phyloP scores from a whole-genome alignment of 2,113 vertebrate genomes.

The Brachyhypopomus occidentalis region DNA sequence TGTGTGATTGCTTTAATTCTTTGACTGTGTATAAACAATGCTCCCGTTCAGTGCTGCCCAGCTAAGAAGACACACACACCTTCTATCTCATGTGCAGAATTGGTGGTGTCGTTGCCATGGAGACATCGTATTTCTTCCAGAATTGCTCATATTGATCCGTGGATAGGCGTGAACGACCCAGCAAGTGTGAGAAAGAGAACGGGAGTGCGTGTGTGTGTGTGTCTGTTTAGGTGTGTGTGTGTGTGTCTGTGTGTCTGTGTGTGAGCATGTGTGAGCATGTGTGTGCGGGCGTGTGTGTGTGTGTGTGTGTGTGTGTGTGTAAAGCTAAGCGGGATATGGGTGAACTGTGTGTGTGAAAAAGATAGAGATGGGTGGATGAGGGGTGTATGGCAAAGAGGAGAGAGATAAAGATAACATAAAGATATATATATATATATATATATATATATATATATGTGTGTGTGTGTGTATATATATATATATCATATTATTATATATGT shows the following conservation, averaged over 20 bases:
- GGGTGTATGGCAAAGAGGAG: too few relatives aligned
- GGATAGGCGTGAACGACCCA: constrained; percentile 92
- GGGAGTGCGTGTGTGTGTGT: not conserved
- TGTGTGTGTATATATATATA: not conserved
- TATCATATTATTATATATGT: not conserved
- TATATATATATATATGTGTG: too few relatives aligned
- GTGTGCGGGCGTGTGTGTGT: too few relatives aligned
- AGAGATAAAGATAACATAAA: too few relatives aligned
- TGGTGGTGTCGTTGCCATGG: constrained; percentile 96
- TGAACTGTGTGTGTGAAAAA: not conserved
- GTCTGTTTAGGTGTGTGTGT: too few relatives aligned
- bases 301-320: constrained; percentile 16
- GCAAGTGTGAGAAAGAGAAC: constrained; percentile 86
- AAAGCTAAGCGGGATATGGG: not conserved
- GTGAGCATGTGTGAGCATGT: too few relatives aligned
- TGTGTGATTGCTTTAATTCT: not conserved
- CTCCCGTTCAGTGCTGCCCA: not conserved
- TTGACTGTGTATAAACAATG: constrained; percentile 26
- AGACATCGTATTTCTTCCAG: constrained; percentile 95
- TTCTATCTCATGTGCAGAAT: constrained; percentile 87
- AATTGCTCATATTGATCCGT: constrained; percentile 98
- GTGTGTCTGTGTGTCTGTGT: too few relatives aligned
- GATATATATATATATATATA: too few relatives aligned
- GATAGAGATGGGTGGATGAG: too few relatives aligned
- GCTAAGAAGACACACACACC: constrained; percentile 45